A percentile compares a stretch with the other conserved stretches of the same genome.
Evolutionary conservation across 2,113 vertebrate genomes (phyloP).

Genomic region (Anoplopoma fimbria): DNA sequence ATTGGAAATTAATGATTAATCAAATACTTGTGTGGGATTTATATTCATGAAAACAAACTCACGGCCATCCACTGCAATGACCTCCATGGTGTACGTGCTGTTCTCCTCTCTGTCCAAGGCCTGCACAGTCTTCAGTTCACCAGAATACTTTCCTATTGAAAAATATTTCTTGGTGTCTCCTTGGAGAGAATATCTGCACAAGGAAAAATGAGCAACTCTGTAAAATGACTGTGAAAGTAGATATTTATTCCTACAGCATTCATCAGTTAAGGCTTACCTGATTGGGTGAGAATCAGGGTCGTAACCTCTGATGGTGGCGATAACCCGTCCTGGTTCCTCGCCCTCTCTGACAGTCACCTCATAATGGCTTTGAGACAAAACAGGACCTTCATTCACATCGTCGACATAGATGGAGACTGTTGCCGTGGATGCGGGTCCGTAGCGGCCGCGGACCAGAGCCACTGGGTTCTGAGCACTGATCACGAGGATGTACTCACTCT

Average conservation of each 20-base stretch:
- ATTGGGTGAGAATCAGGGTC: constrained; percentile 86
- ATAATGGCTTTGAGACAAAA: constrained; percentile 83
- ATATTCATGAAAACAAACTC: constrained; percentile 51
- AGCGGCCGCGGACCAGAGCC: constrained; percentile 82
- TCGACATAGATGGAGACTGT: constrained; percentile 83
- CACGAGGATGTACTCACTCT: constrained; percentile 84
- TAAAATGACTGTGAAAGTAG: not conserved
- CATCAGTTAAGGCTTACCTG: constrained; percentile 61
- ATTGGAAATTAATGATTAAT: not conserved
- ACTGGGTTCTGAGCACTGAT: constrained; percentile 83
- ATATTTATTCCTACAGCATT: not conserved
- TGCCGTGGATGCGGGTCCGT: constrained; percentile 84
- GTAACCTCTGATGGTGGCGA: constrained; percentile 83
- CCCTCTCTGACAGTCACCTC: constrained; percentile 84
- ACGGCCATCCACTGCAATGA: constrained; percentile 85
- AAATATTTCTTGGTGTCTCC: constrained; percentile 87
- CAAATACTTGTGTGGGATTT: not conserved
- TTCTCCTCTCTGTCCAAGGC: constrained; percentile 84
- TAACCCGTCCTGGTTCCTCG: constrained; percentile 82
- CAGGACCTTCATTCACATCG: constrained; percentile 85
- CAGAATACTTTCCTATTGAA: constrained; percentile 84
- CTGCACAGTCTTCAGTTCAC: constrained; percentile 85
- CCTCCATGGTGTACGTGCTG: constrained; percentile 86
- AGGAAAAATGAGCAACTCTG: not conserved
- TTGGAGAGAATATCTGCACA: constrained; percentile 85